Conservation (phyloP, 2,113 vertebrate genomes). For the Eira barbara region DNA sequence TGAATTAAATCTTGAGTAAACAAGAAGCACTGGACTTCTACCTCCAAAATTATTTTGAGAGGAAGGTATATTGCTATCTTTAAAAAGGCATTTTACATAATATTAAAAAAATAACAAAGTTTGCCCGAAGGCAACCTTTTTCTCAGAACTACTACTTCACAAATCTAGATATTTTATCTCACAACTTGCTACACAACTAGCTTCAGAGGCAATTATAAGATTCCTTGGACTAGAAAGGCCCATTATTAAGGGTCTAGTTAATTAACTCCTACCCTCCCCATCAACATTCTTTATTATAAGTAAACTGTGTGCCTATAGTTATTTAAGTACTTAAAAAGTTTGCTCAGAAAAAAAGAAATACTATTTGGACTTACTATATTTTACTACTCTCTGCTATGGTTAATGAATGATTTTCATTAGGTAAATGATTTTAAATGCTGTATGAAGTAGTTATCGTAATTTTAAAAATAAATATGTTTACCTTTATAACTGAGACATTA, state of each 20-base stretch:
- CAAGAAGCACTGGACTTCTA: not conserved
- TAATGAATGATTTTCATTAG: constrained; percentile 6
- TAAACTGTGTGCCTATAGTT: constrained; percentile 26
- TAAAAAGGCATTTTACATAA: constrained; percentile 44
- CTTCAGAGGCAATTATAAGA: constrained; percentile 58
- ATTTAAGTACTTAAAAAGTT: constrained; percentile 46
- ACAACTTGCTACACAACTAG: constrained; percentile 43
- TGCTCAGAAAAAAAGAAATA: constrained; percentile 20
- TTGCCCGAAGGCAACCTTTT: constrained; percentile 58
- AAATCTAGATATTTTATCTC: constrained; percentile 56
- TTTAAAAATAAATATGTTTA: constrained; percentile 27
- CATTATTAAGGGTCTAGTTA: constrained; percentile 63
- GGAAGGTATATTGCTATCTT: not conserved
- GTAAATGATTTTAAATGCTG: constrained; percentile 20
- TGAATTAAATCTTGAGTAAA: constrained; percentile 18
- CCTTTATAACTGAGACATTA: constrained; percentile 20
- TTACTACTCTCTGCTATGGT: constrained; percentile 36
- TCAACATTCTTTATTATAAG: constrained; percentile 51
- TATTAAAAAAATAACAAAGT: constrained; percentile 42
- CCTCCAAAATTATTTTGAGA: constrained; percentile 21
- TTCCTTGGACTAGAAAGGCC: constrained; percentile 53
- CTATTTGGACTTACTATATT: constrained; percentile 23
- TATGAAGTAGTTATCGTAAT: not conserved
- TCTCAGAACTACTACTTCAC: constrained; percentile 25
- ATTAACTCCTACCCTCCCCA: constrained; percentile 63